Evolutionary conservation across 2,113 vertebrate genomes (phyloP).

Genomic region (Ornithorhynchus anatinus): DNA sequence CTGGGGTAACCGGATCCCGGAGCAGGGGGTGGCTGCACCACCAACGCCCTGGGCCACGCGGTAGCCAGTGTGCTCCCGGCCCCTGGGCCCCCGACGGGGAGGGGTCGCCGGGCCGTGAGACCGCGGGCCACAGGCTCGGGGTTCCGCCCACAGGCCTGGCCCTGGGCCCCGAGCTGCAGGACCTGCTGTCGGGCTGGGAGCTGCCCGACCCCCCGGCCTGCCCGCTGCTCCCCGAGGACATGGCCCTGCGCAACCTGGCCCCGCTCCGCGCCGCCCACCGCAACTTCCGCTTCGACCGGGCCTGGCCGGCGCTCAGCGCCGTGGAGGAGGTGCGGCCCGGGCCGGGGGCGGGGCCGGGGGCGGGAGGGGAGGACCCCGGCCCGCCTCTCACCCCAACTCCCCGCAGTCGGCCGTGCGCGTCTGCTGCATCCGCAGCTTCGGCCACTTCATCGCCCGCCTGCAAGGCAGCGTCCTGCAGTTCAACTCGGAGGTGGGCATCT

Average conservation of each 20-base stretch:
- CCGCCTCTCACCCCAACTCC: neutral
- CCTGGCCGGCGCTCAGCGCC: slow-evolving; percentile 75
- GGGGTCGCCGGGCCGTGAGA: slow-evolving; percentile 75
- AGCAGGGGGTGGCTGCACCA: no score
- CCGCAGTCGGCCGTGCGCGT: slow-evolving; percentile 84
- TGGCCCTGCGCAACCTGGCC: slow-evolving; percentile 88
- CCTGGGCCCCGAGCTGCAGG: slow-evolving; percentile 78
- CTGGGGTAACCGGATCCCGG: slow-evolving; percentile 8
- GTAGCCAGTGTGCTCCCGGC: slow-evolving; percentile 5
- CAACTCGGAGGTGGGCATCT: slow-evolving; percentile 92
- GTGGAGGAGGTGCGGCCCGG: slow-evolving; percentile 83
- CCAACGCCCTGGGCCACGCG: neutral
- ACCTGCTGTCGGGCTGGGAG: slow-evolving; percentile 80
- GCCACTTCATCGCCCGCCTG: slow-evolving; percentile 89
- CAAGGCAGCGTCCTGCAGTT: slow-evolving; percentile 95
- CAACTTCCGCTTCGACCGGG: slow-evolving; percentile 80
- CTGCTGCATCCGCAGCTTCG: slow-evolving; percentile 94
- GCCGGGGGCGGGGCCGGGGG: neutral
- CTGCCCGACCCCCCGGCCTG: slow-evolving; percentile 78
- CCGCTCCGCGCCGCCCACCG: slow-evolving; percentile 84
- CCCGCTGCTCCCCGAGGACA: slow-evolving; percentile 89
- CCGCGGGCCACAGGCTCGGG: no score
- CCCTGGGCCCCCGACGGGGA: slow-evolving; percentile 72
- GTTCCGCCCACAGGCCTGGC: slow-evolving; percentile 75
- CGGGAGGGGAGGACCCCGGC: fast-evolving